Conservation (phyloP, 2,797 vertebrate genomes). For the Agapornis canus region DNA sequence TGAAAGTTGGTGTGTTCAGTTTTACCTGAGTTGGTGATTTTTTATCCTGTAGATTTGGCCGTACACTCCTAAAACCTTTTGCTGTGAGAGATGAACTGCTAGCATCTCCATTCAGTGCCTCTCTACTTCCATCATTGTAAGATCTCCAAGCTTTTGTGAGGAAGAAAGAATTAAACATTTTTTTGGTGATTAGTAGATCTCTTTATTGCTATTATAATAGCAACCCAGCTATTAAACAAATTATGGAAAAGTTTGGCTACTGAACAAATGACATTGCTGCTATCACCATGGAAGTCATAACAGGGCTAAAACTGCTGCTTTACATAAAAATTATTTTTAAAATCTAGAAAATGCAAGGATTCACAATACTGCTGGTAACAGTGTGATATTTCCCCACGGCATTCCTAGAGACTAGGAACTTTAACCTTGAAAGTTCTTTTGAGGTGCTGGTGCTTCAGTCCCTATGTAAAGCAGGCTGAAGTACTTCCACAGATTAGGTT, state of each 20-base stretch:
- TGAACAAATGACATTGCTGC: not conserved
- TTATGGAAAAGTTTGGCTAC: not conserved
- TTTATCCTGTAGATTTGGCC: slow-evolving; percentile 94
- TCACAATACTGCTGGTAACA: not conserved
- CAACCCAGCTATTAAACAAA: not conserved
- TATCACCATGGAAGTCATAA: not conserved
- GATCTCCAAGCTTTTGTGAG: slow-evolving; percentile 89
- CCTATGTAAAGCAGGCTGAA: not conserved
- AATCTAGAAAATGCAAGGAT: not conserved
- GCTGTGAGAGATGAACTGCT: slow-evolving; percentile 91
- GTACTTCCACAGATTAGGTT: not conserved
- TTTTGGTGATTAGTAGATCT: not conserved
- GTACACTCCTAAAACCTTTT: slow-evolving; percentile 96
- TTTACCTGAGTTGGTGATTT: slow-evolving; percentile 91
- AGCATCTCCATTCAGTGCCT: slow-evolving; percentile 88
- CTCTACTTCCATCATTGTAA: slow-evolving; percentile 85
- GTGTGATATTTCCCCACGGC: not conserved
- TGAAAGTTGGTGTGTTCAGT: not conserved
- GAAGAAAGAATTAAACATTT: slow-evolving; percentile 57
- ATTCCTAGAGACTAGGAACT: not conserved
- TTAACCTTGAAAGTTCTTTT: not conserved
- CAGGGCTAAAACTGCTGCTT: not conserved
- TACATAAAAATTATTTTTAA: not conserved
- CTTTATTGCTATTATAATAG: not conserved
- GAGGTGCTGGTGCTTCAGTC: not conserved